Base-by-base conservation (phyloP, 2,797 vertebrate genomes). In the Trachurus trachurus region DNA sequence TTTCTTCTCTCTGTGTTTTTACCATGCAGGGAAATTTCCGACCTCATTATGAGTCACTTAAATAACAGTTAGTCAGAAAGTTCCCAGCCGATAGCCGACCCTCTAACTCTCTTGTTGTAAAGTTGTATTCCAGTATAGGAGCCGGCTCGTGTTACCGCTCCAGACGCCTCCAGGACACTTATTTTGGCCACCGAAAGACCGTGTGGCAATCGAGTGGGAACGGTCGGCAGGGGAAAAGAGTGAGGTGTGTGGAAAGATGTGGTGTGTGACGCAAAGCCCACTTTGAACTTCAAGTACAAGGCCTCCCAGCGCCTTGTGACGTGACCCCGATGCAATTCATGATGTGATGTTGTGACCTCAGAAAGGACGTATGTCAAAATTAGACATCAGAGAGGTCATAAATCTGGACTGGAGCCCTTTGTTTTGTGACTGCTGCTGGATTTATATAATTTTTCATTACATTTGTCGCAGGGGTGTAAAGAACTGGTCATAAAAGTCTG, bases 61-160 rank as follows among this genome's bases (percentile, higher is more conserved):
- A 49, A 47, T 66, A 44, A 57, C 44, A 15, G 22, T 60, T 39
- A 31, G 53, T 70, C 59, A 50, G 39, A 72, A 77, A 76, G 71
- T 81, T 69, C 49, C 64, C 47, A 52, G 68, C 34, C 71, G 66
- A 74, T 34, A 58, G 62, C 2, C 42, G 77, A 76, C 60, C 76
- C 50, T 63, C 34, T 77, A 9, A 31, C 68, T 49, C 78, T 77
- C 31, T 59, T 75, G 83, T 90, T 85, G 89, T 90, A 83, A 92
- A 86, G 68, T 81, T 71, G 80, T 71, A 68, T 76, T 76, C 78
- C 72, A 71, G 76, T 82, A 84, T 76, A 86, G 83, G 65, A 74
- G 74, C 65, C 80, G 21, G 80, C 82, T 92, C 81, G 0, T 44
- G 54, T 92, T 91, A 76, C 87, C 47, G 77, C 68, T 69, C n/a